These are phyloP conservation scores for Oscheius myriophilus DNA, from an alignment of 2,888 invertebrate genomes.

Conservation along the genomic window DNA sequence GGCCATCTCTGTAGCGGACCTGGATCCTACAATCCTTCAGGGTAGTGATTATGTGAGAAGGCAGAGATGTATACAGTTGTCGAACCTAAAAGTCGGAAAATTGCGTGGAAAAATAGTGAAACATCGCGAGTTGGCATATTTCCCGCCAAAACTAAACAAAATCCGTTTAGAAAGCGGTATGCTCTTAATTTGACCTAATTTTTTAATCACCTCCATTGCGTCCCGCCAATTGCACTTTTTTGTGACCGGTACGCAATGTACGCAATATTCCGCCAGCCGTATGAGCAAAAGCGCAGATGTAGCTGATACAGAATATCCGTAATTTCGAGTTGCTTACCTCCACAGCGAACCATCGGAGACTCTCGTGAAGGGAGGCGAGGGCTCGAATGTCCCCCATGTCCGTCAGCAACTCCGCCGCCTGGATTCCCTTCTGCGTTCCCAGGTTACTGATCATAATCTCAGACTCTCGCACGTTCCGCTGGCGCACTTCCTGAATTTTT, in stretches of 20 bases:
- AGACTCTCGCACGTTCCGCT: conserved; percentile 86
- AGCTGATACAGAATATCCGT: too few relatives aligned
- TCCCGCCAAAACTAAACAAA: too few relatives aligned
- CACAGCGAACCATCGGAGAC: conserved; percentile 77
- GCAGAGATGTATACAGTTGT: conserved; percentile 42
- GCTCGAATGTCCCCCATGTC: conserved; percentile 85
- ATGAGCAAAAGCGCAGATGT: too few relatives aligned
- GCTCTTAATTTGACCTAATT: too few relatives aligned
- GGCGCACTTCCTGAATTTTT: conserved; percentile 77
- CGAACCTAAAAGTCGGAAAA: conserved; percentile 38
- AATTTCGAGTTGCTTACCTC: conserved; percentile 28
- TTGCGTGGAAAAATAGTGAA: background rate
- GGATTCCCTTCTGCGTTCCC: conserved; percentile 63
- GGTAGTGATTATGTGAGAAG: conserved; percentile 37
- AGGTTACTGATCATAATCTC: conserved; percentile 91
- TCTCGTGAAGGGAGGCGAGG: conserved; percentile 89
- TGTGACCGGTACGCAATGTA: too few relatives aligned
- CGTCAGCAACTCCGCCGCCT: conserved; percentile 80
- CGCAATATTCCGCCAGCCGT: too few relatives aligned
- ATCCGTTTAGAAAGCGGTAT: too few relatives aligned
- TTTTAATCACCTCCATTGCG: too few relatives aligned
- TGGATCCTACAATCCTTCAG: conserved; percentile 47
- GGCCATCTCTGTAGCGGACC: conserved; percentile 54
- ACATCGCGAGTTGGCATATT: too few relatives aligned
- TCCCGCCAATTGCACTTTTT: too few relatives aligned